A percentile compares a stretch with the other conserved stretches of the same genome.
phyloP scores from a whole-genome alignment of 2,113 vertebrate genomes.

The Aleadryas rufinucha region DNA sequence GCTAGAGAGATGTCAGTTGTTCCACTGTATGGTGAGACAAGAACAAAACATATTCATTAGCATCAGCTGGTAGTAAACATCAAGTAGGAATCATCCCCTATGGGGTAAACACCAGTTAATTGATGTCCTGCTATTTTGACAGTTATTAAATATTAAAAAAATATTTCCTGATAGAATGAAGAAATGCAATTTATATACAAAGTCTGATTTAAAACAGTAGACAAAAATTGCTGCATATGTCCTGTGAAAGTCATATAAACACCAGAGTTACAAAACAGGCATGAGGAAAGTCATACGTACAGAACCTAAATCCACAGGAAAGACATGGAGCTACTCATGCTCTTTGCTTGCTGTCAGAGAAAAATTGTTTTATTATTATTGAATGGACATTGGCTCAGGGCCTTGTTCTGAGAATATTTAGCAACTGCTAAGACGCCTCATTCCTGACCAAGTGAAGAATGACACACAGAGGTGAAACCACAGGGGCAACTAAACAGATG shows the following conservation, averaged over 20 bases:
- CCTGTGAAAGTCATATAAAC: fast-evolving
- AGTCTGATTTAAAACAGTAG: background rate
- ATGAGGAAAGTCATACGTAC: fast-evolving
- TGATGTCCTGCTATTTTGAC: background rate
- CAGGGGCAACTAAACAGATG: background rate
- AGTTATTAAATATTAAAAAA: background rate
- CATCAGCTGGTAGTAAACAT: background rate
- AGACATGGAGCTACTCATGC: background rate
- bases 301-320: background rate
- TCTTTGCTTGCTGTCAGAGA: background rate
- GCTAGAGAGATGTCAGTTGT: background rate
- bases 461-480: background rate
- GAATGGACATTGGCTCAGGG: background rate
- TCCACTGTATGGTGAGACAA: background rate
- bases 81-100: background rate
- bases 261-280: background rate
- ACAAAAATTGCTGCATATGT: background rate
- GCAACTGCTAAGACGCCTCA: background rate
- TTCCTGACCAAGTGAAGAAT: background rate
- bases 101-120: background rate
- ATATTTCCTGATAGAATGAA: background rate
- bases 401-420: background rate
- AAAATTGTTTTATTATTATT: background rate
- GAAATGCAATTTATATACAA: background rate
- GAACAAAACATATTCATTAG: background rate